Evolutionary conservation across 2,797 vertebrate species (phyloP), one percentile per base, ranked within the genome.

Genomic region (Coranthus polyacanthus): DNA sequence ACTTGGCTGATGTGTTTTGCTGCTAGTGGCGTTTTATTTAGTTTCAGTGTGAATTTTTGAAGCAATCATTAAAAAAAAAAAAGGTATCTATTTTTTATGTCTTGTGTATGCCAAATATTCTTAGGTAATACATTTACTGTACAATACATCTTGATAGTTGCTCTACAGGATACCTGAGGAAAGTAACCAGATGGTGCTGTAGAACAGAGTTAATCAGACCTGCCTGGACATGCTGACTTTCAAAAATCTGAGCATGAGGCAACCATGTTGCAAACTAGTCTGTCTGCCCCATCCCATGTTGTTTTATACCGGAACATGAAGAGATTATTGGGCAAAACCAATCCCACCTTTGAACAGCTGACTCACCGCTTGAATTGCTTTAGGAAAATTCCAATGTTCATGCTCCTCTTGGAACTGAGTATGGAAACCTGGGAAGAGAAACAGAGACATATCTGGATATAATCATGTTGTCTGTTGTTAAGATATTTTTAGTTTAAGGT

Each of bases 331-430:
- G 17, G 59, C 29, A 74, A 72, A 73, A 55, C 43, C 45, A 60
- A 61, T 71, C 52, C 57, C 81, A 75, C 73, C 78, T 58, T 45
- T 38, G 17, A 9, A 32, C 9, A 29, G 32, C 41, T 79, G 73
- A 92, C 94, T 93, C 85, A 95, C 95, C 95, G 87, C 78, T 89
- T 96, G 60, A 96, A 95, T 71, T 95, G 95, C 80, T 96, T 96
- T 2, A 96, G 92, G 82, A 95, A 95, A 82, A 96, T 95, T 22
- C 94, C 94, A 22, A 96, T 80, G 72, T 95, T 95, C 92, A 96
- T 95, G 77, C 92, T 95, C 58, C 92, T 93, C 88, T 96, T 96
- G 62, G 94, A 78, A 71, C 78, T 89, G 47, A 96, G 90, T 68
- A 96, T 88, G 53, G 89, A 87, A 50, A 94, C 88, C 95, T 95